Base-by-base conservation (phyloP, 2,888 invertebrate species). In the Pedicia rivosa region DNA sequence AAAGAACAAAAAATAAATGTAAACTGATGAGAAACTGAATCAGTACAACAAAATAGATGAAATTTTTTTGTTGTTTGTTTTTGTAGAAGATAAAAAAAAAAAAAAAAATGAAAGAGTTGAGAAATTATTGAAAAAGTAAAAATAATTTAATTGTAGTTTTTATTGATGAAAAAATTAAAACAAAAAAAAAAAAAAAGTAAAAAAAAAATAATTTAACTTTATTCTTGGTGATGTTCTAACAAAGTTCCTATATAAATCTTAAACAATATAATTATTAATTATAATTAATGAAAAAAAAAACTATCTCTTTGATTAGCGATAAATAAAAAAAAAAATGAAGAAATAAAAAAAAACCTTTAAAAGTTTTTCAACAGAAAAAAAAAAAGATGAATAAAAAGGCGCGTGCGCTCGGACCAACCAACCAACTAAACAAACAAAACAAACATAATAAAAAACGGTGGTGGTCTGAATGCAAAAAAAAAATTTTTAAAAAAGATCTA, bases 191-290 rank as follows among this genome's bases (percentile, higher is more conserved):
- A 27, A 12, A 27, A 4, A 13, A 13, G 13, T 33, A 20, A 20
- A 24, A 22, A 22, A 24, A 33, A 14, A 15, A 13, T 33, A 22
- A 33, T 14, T 16, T 30, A 17, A 17, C 30, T 17, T n/a, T 17
- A 32, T 20, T 20, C 17, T 41, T 43, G 47, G 47, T 47, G 47
- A 47, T 47, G 47, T 47, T 45, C 43, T 35, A 47, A 47, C 42
- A 47, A 47, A 47, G 47, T 47, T 47, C 47, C 47, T 47, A 47
- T 41, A 41, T 33, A 43, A 36, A 40, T 29, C 39, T 39, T 28
- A 35, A 39, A 34, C 39, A 36, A 29, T 26, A 37, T n/a, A 34
- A 37, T 37, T 27, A 36, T 34, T 25, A 35, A 27, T 27, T 25
- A 20, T 26, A 34, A 15, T 35, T 35, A 19, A 35, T n/a, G n/a